Evolutionary conservation across 2,113 vertebrate species (phyloP).

Genomic region (Ophiodon elongatus): DNA sequence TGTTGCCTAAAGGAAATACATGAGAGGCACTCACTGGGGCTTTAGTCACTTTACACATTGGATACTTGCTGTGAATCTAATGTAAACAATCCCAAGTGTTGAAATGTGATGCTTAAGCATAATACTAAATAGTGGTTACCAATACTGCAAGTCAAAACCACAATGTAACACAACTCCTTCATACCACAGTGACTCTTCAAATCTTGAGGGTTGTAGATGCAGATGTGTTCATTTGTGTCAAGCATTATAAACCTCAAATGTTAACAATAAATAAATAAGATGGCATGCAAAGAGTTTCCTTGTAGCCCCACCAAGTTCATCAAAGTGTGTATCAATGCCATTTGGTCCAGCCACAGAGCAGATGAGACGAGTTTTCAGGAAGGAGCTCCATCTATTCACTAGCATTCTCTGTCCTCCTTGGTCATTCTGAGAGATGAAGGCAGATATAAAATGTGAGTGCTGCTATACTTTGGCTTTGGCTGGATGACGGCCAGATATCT

Average conservation of each 20-base stretch:
- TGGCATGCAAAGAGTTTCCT: no score
- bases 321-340: constrained; percentile 96
- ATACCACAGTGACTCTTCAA: not conserved
- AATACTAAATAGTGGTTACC: not conserved
- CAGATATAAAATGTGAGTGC: constrained; percentile 22
- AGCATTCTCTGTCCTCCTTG: constrained; percentile 94
- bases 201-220: not conserved
- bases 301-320: constrained; percentile 90
- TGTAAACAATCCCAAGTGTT: not conserved
- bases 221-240: not conserved
- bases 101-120: not conserved
- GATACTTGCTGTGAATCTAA: not conserved
- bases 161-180: not conserved
- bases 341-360: constrained; percentile 94
- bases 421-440: constrained; percentile 88
- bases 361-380: constrained; percentile 93
- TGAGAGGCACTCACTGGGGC: not conserved
- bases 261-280: not conserved
- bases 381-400: constrained; percentile 96
- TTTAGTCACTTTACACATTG: not conserved
- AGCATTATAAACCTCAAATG: not conserved
- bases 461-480: not conserved
- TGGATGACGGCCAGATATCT: not conserved
- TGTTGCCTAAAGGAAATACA: not conserved
- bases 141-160: not conserved